Conservation (phyloP, 2,888 invertebrate genomes). For the Azorinus chamasolen region DNA sequence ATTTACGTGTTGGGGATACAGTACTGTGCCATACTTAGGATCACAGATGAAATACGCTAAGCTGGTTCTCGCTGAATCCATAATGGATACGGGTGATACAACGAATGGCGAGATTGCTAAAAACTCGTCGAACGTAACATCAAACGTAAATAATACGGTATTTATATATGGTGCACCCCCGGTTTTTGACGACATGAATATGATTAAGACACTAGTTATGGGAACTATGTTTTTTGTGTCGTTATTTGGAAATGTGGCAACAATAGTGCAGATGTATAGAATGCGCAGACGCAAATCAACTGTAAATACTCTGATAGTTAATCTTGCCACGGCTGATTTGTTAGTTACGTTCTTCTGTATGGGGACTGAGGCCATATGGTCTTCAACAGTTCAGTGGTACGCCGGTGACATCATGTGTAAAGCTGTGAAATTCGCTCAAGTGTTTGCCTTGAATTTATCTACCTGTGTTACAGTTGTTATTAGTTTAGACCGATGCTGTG, state of each 20-base stretch:
- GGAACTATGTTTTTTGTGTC: conserved; percentile 91
- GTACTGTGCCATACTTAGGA: too few relatives aligned
- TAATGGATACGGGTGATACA: too few relatives aligned
- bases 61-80: not conserved
- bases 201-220: conserved; percentile 90
- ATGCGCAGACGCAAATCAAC: conserved; percentile 87
- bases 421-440: conserved; percentile 92
- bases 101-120: too few relatives aligned
- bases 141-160: too few relatives aligned
- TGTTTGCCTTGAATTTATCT: conserved; percentile 93
- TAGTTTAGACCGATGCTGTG: conserved; percentile 93
- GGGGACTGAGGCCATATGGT: conserved; percentile 93
- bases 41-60: conserved; percentile 13
- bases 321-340: conserved; percentile 93
- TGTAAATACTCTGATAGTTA: conserved; percentile 91
- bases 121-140: too few relatives aligned
- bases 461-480: conserved; percentile 94
- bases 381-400: conserved; percentile 93
- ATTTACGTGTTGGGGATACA: too few relatives aligned
- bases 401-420: conserved; percentile 93
- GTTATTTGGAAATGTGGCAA: conserved; percentile 91
- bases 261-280: conserved; percentile 91
- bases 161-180: conserved; percentile 87
- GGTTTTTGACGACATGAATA: conserved; percentile 89
- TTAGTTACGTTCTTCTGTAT: conserved; percentile 94